Percentiles rank a stretch among this genome's conserved stretches.
Evolutionary conservation across 2,888 invertebrate species (phyloP).

Genomic region (Nephrocerus scutellatus): DNA sequence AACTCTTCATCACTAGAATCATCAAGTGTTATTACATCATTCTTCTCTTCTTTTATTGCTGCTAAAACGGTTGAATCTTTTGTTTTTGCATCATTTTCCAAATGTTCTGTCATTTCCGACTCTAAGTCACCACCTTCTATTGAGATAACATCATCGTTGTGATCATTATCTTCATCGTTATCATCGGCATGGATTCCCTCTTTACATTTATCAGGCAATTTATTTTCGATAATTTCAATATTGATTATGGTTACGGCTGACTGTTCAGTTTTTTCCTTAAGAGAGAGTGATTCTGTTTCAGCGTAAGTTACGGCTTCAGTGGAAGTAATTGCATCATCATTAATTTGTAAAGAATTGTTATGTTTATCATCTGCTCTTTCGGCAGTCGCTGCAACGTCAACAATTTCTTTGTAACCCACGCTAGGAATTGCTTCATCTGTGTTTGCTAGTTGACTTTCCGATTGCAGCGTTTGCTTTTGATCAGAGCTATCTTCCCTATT

Average conservation of each 20-base stretch:
- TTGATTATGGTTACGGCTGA: background rate
- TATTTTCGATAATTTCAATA: constrained; percentile 1
- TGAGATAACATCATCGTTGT: constrained; percentile 45
- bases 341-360: too few species aligned
- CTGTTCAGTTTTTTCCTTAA: background rate
- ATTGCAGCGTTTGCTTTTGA: too few species aligned
- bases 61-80: constrained; percentile 11
- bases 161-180: constrained; percentile 42
- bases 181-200: constrained; percentile 38
- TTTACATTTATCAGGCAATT: constrained; percentile 26
- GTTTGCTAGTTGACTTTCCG: too few species aligned
- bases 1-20: constrained; percentile 26
- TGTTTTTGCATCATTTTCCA: constrained; percentile 29
- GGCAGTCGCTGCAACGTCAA: background rate
- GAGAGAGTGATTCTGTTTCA: too few species aligned
- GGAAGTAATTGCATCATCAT: too few species aligned
- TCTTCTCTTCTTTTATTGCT: constrained; percentile 8
- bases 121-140: constrained; percentile 44
- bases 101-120: constrained; percentile 43
- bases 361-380: background rate
- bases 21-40: constrained; percentile 19
- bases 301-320: too few species aligned
- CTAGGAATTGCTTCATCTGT: background rate
- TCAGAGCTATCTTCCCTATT: background rate
- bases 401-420: background rate